These are phyloP conservation scores for Mirounga angustirostris DNA, from an alignment of 2,113 vertebrate species.

Conservation along the genomic window DNA sequence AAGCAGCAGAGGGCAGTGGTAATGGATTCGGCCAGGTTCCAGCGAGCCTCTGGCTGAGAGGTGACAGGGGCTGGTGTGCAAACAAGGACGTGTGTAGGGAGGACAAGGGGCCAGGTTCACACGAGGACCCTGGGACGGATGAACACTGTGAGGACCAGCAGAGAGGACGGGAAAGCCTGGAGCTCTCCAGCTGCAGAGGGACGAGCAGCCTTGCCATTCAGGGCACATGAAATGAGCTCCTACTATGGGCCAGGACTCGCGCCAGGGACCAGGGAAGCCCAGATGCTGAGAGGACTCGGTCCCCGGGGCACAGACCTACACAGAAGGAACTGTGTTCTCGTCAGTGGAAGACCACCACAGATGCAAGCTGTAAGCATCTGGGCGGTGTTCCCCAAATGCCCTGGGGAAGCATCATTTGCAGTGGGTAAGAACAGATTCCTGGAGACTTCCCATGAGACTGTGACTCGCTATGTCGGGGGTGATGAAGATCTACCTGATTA, in stretches of 20 bases:
- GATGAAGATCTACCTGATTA: background rate
- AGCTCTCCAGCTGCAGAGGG: background rate
- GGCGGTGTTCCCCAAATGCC: background rate
- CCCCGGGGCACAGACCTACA: background rate
- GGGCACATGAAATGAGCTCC: fast-evolving
- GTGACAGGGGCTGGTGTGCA: background rate
- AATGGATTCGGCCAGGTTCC: background rate
- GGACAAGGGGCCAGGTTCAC: background rate
- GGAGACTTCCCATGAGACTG: background rate
- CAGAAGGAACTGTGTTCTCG: background rate
- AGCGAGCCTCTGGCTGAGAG: background rate
- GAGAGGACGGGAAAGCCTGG: background rate
- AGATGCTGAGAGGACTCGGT: background rate
- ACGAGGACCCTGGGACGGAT: background rate
- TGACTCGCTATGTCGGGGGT: background rate
- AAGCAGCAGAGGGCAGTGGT: background rate
- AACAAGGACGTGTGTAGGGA: background rate
- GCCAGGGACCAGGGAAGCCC: background rate
- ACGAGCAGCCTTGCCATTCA: background rate
- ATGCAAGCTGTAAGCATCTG: background rate
- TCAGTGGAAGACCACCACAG: background rate
- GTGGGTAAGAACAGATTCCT: background rate
- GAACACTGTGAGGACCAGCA: background rate
- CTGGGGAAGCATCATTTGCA: background rate
- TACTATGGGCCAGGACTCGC: background rate